Evolutionary conservation across 2,888 invertebrate genomes (phyloP), one percentile per base, ranked within the genome.

Genomic region (Eupsilia transversa): DNA sequence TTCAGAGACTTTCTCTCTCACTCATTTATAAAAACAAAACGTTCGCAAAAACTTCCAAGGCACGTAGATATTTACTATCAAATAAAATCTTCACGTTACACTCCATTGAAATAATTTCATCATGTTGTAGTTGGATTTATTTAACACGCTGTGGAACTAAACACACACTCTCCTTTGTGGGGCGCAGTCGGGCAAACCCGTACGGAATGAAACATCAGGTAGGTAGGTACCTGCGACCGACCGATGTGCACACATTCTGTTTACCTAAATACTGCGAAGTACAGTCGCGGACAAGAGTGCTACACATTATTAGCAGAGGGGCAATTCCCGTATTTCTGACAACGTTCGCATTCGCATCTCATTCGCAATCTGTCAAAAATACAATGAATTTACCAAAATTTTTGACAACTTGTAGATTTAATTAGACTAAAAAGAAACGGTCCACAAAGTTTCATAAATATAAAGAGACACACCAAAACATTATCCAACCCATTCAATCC

Each of bases 231-330:
- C 87, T 80, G 81, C 84, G 83, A 83, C 77, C 80, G 79, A 83
- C 83, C 81, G 80, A 85, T 79, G 89, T 79, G 80, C 89, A 88
- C 85, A 88, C 87, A 87, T 72, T 75, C 68, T 83, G 86, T 87
- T 85, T 87, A 84, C 86, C 78, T 80, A 79, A 77, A 85, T 86
- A 87, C 87, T 82, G 77, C 76, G 72, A 77, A 72, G 83, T 87
- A 89, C 82, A 68, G 76, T 0, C 69, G 61, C 0, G 49, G 0
- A 74, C 71, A 65, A 41, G 30, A 77, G 77, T 79, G 73, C 10
- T 75, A 57, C 27, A 71, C 35, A 41, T 63, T 65, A 27, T 30
- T 17, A 10, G 0, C 5, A 23, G 35, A n/a, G n/a, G n/a, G n/a
- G n/a, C n/a, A n/a, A n/a, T n/a, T n/a, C n/a, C n/a, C n/a, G n/a